These are phyloP conservation scores for Eriocheir sinensis DNA, from an alignment of 1,140 invertebrate genomes.

Conservation along the genomic window DNA sequence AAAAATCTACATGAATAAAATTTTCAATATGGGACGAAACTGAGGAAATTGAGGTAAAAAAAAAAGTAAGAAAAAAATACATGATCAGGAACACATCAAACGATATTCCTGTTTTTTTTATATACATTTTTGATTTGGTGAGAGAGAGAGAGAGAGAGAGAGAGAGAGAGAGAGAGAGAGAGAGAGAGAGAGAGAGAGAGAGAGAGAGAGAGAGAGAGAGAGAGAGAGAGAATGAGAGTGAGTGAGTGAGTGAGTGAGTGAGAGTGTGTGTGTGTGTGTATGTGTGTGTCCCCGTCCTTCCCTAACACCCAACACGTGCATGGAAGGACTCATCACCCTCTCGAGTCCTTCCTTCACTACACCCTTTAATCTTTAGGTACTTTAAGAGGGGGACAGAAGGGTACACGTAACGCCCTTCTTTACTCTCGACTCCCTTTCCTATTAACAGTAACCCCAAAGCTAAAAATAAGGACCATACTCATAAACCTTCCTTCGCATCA, in stretches of 20 bases:
- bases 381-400: neutral
- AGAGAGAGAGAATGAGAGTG: neutral
- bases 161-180: neutral
- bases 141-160: slow-evolving; percentile 4
- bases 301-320: neutral
- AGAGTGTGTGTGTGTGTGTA: neutral
- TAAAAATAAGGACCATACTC: too few species aligned
- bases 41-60: neutral
- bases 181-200: neutral
- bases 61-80: neutral
- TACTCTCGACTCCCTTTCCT: too few species aligned
- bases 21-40: neutral
- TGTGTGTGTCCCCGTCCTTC: neutral
- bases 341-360: neutral
- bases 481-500: too few species aligned
- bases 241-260: neutral
- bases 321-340: neutral
- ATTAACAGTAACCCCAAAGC: too few species aligned
- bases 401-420: too few species aligned
- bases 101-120: neutral
- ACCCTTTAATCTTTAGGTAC: slow-evolving; percentile 5
- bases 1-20: neutral
- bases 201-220: slow-evolving; percentile 3
- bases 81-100: neutral
- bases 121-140: neutral